phyloP scores from a whole-genome alignment of 2,113 vertebrate genomes.

The Rhabdomys dilectus region DNA sequence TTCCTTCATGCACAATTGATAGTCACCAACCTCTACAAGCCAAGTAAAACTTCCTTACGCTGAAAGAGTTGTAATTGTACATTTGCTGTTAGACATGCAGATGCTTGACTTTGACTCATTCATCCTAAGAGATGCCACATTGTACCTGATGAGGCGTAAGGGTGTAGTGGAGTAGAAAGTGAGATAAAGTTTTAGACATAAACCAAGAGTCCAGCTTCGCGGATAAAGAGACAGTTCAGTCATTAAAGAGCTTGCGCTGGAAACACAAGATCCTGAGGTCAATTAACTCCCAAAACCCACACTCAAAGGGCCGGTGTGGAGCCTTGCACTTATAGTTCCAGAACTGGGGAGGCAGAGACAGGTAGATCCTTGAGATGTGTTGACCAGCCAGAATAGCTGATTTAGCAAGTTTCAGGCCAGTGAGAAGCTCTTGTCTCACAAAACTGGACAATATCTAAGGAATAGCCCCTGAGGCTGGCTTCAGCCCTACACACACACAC shows the following conservation, averaged over 20 bases:
- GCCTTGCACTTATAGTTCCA: background rate
- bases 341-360: background rate
- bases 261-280: background rate
- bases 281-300: background rate
- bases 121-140: background rate
- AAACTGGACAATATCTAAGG: background rate
- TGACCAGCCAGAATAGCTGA: background rate
- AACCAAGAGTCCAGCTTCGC: background rate
- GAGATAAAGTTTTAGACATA: background rate
- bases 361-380: too few species aligned
- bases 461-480: too few species aligned
- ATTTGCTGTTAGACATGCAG: background rate
- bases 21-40: constrained; percentile 16
- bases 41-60: constrained; percentile 11
- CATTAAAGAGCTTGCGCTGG: background rate
- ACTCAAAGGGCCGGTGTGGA: background rate
- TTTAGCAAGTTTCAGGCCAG: background rate
- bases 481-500: background rate
- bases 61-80: background rate
- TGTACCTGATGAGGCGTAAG: background rate
- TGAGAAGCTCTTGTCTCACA: background rate
- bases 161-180: background rate
- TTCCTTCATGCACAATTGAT: constrained; percentile 30
- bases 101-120: background rate
- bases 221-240: background rate